These are phyloP conservation scores for Creontiades dilutus DNA, from an alignment of 2,888 invertebrate species.

Conservation along the genomic window DNA sequence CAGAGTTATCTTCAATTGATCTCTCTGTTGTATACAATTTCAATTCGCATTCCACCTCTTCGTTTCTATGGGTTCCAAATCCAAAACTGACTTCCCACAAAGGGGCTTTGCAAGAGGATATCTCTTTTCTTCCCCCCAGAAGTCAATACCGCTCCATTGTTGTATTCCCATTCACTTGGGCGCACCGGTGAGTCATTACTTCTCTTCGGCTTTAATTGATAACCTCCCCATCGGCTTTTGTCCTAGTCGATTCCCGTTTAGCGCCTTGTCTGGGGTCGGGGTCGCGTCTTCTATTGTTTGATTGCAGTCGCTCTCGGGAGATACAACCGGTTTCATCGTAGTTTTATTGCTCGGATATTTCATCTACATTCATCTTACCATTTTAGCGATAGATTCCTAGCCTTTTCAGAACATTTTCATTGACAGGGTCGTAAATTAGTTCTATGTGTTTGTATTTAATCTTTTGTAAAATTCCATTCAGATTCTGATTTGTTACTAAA, in stretches of 20 bases:
- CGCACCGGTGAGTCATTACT: slow-evolving; percentile 51
- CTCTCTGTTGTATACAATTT: background rate
- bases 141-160: slow-evolving; percentile 51
- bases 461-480: no score
- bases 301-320: background rate
- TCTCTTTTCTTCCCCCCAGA: slow-evolving; percentile 37
- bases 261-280: slow-evolving; percentile 15
- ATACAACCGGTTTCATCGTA: background rate
- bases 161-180: slow-evolving; percentile 42
- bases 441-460: no score
- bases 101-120: slow-evolving; percentile 28
- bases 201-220: slow-evolving; percentile 55
- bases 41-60: slow-evolving; percentile 2
- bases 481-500: no score
- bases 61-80: slow-evolving; percentile 31
- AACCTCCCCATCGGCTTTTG: slow-evolving; percentile 51
- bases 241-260: slow-evolving; percentile 44
- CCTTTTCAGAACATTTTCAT: no score
- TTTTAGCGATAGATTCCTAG: no score
- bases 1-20: background rate
- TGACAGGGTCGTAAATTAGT: no score
- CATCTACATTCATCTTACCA: no score
- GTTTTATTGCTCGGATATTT: background rate
- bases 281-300: slow-evolving; percentile 34
- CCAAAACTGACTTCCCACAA: slow-evolving; percentile 17